These are phyloP conservation scores for Hippoglossus stenolepis DNA, from an alignment of 2,113 vertebrate species.

Conservation along the genomic window DNA sequence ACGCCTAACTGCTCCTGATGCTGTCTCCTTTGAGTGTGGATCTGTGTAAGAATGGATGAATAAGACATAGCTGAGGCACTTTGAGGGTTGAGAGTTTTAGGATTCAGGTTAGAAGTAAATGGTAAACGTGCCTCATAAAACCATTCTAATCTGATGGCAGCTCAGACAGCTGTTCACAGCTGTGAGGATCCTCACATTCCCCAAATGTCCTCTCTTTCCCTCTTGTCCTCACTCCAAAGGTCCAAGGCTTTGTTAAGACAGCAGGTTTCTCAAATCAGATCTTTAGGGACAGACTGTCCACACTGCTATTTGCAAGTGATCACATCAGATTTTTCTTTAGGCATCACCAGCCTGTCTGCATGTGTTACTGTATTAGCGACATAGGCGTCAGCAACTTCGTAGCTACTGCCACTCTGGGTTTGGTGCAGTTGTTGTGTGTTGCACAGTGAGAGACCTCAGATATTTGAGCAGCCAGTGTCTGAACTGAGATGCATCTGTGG, in stretches of 20 bases:
- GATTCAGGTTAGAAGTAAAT: no score
- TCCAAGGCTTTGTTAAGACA: not conserved
- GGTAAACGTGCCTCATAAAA: no score
- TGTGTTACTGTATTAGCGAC: not conserved
- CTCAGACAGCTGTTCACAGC: not conserved
- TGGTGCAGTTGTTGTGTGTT: not conserved
- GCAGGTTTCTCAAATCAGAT: not conserved
- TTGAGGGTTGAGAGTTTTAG: no score
- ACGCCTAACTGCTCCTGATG: no score
- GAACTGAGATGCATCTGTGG: no score
- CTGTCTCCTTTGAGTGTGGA: no score
- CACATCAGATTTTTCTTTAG: not conserved
- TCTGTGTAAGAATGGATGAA: no score
- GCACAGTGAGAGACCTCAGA: no score
- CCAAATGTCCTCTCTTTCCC: not conserved
- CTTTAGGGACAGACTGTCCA: not conserved
- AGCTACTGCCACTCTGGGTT: not conserved
- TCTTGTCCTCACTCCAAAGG: not conserved
- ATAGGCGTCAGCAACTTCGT: not conserved
- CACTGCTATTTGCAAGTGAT: not conserved
- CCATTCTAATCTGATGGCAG: no score
- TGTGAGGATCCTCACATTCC: not conserved
- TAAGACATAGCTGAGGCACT: no score
- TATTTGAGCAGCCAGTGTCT: no score
- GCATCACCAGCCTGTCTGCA: not conserved